A percentile compares a stretch with the other conserved stretches of the same genome.
These are phyloP conservation scores for Buceros bicornis DNA, from an alignment of 2,797 vertebrate genomes.

Conservation along the genomic window DNA sequence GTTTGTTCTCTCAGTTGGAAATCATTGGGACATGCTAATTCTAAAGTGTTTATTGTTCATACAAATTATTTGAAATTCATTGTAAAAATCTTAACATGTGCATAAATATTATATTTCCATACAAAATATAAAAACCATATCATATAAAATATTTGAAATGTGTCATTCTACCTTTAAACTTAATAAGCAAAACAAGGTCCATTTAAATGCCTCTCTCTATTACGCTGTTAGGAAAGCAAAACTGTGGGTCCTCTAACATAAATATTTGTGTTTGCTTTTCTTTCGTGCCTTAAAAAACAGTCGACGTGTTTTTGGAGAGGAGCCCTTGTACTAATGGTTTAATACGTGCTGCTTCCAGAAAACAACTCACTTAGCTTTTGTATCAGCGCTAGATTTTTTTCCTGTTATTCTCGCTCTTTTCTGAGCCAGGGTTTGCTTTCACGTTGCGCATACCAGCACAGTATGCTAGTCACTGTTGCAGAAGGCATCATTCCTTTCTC, in stretches of 20 bases:
- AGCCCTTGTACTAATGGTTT: not conserved
- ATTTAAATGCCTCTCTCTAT: not conserved
- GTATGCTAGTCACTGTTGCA: not conserved
- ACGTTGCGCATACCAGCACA: not conserved
- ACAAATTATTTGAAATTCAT: not conserved
- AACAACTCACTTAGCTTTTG: constrained; percentile 8
- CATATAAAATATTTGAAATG: not conserved
- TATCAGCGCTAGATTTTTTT: not conserved
- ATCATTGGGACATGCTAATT: not conserved
- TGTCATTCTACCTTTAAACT: not conserved
- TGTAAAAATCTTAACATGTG: not conserved
- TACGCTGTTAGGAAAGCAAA: not conserved
- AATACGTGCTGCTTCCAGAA: not conserved
- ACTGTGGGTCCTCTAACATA: not conserved
- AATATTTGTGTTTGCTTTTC: constrained; percentile 29
- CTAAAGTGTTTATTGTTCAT: not conserved
- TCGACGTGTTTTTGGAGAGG: not conserved
- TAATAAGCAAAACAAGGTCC: not conserved
- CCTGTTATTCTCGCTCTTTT: constrained; percentile 49
- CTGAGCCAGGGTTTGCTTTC: not conserved
- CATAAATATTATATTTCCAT: not conserved
- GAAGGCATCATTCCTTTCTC: not conserved
- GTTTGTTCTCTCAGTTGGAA: not conserved
- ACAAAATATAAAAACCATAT: not conserved
- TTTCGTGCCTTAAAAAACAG: not conserved